Evolutionary conservation across 2,797 vertebrate genomes (phyloP).

Genomic region (Chloroceryle amazona): DNA sequence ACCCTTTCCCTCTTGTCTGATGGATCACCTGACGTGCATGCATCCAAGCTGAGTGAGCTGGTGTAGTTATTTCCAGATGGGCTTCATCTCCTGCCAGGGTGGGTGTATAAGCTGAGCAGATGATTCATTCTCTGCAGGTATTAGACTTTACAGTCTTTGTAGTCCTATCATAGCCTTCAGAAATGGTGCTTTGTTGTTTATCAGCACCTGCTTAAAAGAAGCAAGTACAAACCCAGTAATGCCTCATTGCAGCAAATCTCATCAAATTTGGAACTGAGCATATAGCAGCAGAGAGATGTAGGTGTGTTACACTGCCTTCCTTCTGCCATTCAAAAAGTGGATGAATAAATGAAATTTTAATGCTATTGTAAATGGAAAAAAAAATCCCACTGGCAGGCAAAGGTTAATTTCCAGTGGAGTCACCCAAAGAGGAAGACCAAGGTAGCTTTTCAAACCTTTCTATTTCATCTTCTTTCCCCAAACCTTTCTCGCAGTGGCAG

Average conservation of each 20-base stretch:
- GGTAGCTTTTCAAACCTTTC: neutral
- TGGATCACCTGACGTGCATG: neutral
- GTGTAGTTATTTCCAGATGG: conserved; percentile 13
- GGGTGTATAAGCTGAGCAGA: neutral
- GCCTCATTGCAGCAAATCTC: neutral
- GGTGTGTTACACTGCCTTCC: neutral
- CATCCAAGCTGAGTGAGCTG: neutral
- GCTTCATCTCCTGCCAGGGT: neutral
- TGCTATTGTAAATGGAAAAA: neutral
- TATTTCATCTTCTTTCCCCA: neutral
- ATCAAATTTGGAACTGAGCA: neutral
- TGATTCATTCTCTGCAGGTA: conserved; percentile 36
- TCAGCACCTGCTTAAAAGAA: neutral
- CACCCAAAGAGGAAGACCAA: neutral
- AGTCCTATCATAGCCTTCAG: neutral
- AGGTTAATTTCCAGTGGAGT: neutral
- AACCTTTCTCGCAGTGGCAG: neutral
- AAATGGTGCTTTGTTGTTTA: neutral
- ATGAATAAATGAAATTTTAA: neutral
- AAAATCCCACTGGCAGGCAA: neutral
- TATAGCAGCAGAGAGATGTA: neutral
- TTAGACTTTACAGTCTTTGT: neutral
- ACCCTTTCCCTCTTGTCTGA: neutral
- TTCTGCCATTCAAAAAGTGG: neutral
- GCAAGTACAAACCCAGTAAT: neutral